Conservation (phyloP, 1,140 invertebrate genomes). For the Steinernema feltiae region DNA sequence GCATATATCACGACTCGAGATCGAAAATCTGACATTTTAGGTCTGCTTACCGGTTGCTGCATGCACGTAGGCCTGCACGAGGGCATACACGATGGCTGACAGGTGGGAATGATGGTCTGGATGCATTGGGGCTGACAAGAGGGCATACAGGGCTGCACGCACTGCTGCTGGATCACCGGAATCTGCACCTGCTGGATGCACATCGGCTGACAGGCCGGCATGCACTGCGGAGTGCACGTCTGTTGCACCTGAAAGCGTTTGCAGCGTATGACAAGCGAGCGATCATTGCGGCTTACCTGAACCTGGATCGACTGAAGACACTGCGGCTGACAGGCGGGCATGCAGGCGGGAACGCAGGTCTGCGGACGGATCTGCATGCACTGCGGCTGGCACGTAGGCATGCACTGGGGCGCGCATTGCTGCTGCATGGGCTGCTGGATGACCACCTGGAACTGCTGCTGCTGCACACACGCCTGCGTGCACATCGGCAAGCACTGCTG, state of each 20-base stretch:
- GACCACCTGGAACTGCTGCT: slow-evolving; percentile 2
- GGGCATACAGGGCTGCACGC: slow-evolving; percentile 23
- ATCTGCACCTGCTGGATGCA: slow-evolving; percentile 21
- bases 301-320: neutral
- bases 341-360: slow-evolving; percentile 6
- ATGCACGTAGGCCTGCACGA: slow-evolving; percentile 17
- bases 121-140: slow-evolving; percentile 22
- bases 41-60: slow-evolving; percentile 25
- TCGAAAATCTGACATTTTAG: slow-evolving; percentile 1
- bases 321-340: neutral
- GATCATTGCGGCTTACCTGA: neutral
- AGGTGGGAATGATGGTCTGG: slow-evolving; percentile 13
- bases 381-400: slow-evolving; percentile 22
- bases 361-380: slow-evolving; percentile 22
- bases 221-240: slow-evolving; percentile 22
- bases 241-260: neutral
- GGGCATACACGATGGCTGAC: slow-evolving; percentile 24
- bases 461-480: neutral
- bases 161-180: slow-evolving; percentile 20
- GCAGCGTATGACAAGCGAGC: no score
- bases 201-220: slow-evolving; percentile 22
- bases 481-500: slow-evolving; percentile 3
- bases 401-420: slow-evolving; percentile 25
- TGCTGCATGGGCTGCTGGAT: neutral
- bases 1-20: no score